Evolutionary conservation across 2,113 vertebrate genomes (phyloP).

Genomic region (Nettapus auritus): DNA sequence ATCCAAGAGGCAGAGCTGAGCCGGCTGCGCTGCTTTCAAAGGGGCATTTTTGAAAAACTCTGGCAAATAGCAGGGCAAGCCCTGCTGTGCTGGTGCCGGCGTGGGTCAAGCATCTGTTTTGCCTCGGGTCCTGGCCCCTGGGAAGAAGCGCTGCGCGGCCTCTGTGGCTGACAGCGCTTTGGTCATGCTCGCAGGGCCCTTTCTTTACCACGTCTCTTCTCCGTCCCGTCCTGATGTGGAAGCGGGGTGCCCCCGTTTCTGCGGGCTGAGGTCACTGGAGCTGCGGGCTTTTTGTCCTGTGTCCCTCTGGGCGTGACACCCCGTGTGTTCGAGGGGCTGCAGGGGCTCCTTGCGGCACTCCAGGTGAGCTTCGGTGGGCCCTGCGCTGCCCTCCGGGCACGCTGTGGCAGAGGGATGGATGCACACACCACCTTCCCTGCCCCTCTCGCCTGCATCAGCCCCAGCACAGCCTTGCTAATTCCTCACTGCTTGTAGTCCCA

Average conservation of each 20-base stretch:
- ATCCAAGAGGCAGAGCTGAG: conserved; percentile 39
- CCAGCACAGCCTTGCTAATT: not conserved
- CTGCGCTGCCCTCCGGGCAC: not conserved
- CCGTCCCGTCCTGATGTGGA: not conserved
- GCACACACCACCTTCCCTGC: not conserved
- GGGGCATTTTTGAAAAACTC: not conserved
- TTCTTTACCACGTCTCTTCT: not conserved
- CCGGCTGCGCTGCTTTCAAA: not conserved
- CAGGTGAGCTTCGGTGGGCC: not conserved
- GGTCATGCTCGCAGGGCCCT: not conserved
- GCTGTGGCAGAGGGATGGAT: not conserved
- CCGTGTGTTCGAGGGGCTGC: not conserved
- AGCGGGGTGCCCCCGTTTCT: not conserved
- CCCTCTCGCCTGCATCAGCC: accelerated
- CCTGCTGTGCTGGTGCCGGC: accelerated
- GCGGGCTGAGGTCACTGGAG: not conserved
- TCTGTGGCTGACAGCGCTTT: not conserved
- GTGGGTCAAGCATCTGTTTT: not conserved
- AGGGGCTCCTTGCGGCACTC: too few relatives aligned
- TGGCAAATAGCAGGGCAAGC: not conserved
- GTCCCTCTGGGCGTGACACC: accelerated
- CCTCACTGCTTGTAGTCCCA: not conserved
- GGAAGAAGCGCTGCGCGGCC: accelerated
- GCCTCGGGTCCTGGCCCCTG: not conserved
- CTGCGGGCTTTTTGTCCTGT: not conserved